Percentiles rank a stretch among this genome's conserved stretches.
Conservation (phyloP, 2,113 vertebrate genomes). For the Tyrannus savana region DNA sequence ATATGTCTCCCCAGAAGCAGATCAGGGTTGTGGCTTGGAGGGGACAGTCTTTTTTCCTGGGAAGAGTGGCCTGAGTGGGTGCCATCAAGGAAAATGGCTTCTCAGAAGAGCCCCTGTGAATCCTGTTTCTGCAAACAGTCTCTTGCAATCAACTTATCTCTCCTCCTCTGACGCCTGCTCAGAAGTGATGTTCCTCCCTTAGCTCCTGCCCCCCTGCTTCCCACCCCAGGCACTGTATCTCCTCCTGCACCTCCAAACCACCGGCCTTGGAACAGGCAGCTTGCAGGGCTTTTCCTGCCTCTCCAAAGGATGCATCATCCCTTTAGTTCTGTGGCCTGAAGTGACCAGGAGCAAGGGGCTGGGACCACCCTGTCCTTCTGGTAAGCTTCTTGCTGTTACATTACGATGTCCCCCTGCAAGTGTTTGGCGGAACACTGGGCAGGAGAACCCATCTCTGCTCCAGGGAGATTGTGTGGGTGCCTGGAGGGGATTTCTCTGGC, state of each 20-base stretch:
- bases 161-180: neutral
- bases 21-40: neutral
- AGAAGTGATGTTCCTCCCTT: neutral
- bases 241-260: neutral
- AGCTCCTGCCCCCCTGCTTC: neutral
- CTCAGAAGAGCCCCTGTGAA: neutral
- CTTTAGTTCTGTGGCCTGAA: neutral
- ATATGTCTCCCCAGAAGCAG: neutral
- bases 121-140: neutral
- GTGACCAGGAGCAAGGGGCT: neutral
- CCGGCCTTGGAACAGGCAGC: fast-evolving
- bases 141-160: conserved; percentile 25
- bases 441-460: neutral
- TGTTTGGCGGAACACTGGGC: fast-evolving
- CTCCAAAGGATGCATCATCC: neutral
- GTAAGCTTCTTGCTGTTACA: conserved; percentile 22
- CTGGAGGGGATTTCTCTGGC: neutral
- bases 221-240: fast-evolving
- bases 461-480: neutral
- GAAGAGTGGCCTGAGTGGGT: fast-evolving
- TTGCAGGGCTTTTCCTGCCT: neutral
- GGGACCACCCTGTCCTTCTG: neutral
- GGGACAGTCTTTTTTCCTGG: neutral
- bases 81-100: neutral
- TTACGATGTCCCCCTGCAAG: neutral